phyloP scores from a whole-genome alignment of 1,140 invertebrate genomes.

The Caenorhabditis elegans region WBcel235 BX284603.4:4190001-4190500 shows the following conservation, averaged over 20 bases:
- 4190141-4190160: too few relatives aligned
- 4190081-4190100: too few relatives aligned
- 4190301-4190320: neutral
- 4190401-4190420: neutral
- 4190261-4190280: neutral
- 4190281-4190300: conserved; percentile 27
- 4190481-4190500: conserved; percentile 7
- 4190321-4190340: neutral
- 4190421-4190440: conserved; percentile 4
- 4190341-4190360: neutral
- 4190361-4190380: neutral
- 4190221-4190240: too few relatives aligned
- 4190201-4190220: too few relatives aligned
- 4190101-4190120: too few relatives aligned
- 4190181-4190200: too few relatives aligned
- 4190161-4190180: too few relatives aligned
- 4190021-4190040: neutral
- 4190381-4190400: neutral
- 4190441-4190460: too few relatives aligned
- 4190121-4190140: too few relatives aligned
- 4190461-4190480: neutral
- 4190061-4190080: too few relatives aligned
- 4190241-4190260: neutral
- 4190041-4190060: too few relatives aligned
- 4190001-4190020: neutral